Conservation (phyloP, 2,888 invertebrate species). For the Calephelis perditalis region DNA sequence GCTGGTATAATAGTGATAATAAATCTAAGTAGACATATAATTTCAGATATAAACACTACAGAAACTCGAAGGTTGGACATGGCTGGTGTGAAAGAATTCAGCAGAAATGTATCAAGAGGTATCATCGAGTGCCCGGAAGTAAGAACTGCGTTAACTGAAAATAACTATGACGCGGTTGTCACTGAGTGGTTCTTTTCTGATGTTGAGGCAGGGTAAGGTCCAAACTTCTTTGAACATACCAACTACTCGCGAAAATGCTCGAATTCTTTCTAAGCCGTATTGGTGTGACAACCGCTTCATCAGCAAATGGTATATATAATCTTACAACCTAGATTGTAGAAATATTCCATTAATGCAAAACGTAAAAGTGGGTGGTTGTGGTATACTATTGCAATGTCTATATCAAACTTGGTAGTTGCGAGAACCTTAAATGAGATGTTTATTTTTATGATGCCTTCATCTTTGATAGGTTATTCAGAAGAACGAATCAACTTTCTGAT, state of each 20-base stretch:
- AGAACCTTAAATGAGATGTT: too few relatives aligned
- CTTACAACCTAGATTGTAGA: too few relatives aligned
- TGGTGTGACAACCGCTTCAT: too few relatives aligned
- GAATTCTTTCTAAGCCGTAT: too few relatives aligned
- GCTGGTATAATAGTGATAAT: neutral
- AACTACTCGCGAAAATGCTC: neutral
- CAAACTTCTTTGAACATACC: slow-evolving; percentile 15
- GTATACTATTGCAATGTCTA: too few relatives aligned
- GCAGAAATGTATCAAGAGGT: slow-evolving; percentile 11
- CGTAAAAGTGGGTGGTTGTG: too few relatives aligned
- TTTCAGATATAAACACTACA: slow-evolving; percentile 17
- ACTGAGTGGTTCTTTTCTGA: slow-evolving; percentile 54
- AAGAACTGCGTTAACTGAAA: slow-evolving; percentile 29
- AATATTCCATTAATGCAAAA: too few relatives aligned
- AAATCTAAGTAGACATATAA: neutral
- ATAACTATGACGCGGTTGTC: slow-evolving; percentile 48
- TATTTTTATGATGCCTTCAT: too few relatives aligned
- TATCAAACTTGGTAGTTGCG: too few relatives aligned
- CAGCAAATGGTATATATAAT: too few relatives aligned
- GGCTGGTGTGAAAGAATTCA: slow-evolving; percentile 3
- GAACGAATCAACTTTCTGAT: too few relatives aligned
- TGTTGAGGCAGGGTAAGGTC: slow-evolving; percentile 44
- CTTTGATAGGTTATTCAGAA: too few relatives aligned
- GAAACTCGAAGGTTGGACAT: slow-evolving; percentile 11
- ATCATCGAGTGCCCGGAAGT: slow-evolving; percentile 7